Conservation (phyloP, 2,113 vertebrate genomes). For the Malurus alboscapulatus region DNA sequence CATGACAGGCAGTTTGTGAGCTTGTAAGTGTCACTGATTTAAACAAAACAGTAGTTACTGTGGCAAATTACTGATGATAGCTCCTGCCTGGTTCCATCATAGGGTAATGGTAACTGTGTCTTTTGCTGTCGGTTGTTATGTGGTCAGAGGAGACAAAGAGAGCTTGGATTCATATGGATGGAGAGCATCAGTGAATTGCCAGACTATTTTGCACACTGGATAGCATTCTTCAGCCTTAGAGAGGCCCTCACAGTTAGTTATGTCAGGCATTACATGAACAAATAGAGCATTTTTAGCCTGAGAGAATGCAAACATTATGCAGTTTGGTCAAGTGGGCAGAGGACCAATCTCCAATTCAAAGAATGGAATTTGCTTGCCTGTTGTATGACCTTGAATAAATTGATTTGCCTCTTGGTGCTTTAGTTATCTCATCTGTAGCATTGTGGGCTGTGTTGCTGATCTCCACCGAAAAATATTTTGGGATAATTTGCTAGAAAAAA, state of each 20-base stretch:
- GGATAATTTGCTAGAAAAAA: not conserved
- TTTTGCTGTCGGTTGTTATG: not conserved
- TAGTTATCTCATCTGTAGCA: not conserved
- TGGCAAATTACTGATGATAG: not conserved
- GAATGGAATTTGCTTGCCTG: not conserved
- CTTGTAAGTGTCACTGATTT: not conserved
- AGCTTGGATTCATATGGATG: not conserved
- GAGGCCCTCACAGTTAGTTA: not conserved
- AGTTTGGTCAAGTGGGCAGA: constrained; percentile 23
- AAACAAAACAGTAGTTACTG: not conserved
- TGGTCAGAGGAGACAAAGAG: not conserved
- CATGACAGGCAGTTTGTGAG: not conserved
- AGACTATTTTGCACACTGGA: not conserved
- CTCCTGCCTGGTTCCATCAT: not conserved
- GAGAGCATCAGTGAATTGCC: not conserved
- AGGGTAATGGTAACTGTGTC: not conserved
- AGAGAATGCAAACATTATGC: constrained; percentile 45
- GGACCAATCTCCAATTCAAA: not conserved
- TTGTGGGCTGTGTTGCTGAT: not conserved
- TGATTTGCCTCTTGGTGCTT: not conserved
- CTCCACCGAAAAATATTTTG: not conserved
- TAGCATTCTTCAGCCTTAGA: not conserved
- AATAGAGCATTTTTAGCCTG: constrained; percentile 12
- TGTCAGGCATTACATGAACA: not conserved
- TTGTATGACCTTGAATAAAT: constrained; percentile 4